Percentiles rank a stretch among this genome's conserved stretches.
Evolutionary conservation across 2,113 vertebrate genomes (phyloP).

Genomic region (Prochilodus magdalenae): DNA sequence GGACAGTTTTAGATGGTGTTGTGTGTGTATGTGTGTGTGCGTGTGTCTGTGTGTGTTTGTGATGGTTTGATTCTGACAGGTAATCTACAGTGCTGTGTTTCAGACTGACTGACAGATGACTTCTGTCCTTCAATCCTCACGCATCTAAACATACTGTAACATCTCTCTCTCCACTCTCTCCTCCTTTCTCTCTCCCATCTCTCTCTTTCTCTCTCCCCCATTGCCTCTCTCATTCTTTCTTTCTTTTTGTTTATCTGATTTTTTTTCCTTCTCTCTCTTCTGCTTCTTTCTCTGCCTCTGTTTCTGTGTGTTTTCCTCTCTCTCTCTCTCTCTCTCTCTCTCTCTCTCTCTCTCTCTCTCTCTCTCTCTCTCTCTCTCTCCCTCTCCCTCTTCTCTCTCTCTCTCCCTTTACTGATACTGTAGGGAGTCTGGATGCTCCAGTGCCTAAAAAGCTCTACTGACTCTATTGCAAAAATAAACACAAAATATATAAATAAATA

Average conservation of each 20-base stretch:
- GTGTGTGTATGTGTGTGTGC: slow-evolving; percentile 31
- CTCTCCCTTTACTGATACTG: too few relatives aligned
- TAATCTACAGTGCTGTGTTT: slow-evolving; percentile 36
- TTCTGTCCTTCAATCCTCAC: slow-evolving; percentile 18
- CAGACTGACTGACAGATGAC: slow-evolving; percentile 32
- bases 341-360: too few relatives aligned
- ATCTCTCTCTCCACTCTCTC: slow-evolving; percentile 25
- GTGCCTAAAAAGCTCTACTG: slow-evolving; percentile 27
- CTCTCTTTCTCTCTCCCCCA: too few relatives aligned
- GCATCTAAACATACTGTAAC: slow-evolving; percentile 39
- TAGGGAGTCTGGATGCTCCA: slow-evolving; percentile 22
- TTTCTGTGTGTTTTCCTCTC: too few relatives aligned
- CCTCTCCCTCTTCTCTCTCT: too few relatives aligned
- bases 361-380: background rate
- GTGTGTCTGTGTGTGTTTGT: slow-evolving; percentile 35
- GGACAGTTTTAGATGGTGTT: background rate
- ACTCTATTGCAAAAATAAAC: slow-evolving; percentile 26
- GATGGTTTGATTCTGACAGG: slow-evolving; percentile 31
- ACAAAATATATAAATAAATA: background rate
- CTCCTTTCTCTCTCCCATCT: too few relatives aligned
- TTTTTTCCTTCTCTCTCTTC: background rate
- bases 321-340: too few relatives aligned
- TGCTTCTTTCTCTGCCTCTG: too few relatives aligned
- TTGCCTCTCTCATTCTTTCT: too few relatives aligned
- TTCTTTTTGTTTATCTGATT: too few relatives aligned